Percentiles rank a stretch among this genome's conserved stretches.
phyloP scores from a whole-genome alignment of 2,797 vertebrate species.

The Brotula barbata region DNA sequence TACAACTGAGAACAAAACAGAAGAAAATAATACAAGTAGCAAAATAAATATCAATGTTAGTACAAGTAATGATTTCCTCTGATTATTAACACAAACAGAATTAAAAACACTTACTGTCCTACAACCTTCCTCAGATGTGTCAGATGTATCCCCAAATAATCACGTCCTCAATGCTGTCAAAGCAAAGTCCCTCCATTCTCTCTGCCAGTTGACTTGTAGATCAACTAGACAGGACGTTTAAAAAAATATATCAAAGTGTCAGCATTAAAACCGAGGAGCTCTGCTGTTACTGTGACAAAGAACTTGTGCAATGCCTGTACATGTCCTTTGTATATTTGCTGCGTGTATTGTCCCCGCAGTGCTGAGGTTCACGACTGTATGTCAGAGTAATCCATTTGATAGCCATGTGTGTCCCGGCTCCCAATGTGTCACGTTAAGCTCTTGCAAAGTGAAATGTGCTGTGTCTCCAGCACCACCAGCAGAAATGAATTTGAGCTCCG shows the following conservation, averaged over 20 bases:
- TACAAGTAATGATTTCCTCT: neutral
- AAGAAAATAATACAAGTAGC: neutral
- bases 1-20: neutral
- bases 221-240: slow-evolving; percentile 19
- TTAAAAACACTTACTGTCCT: slow-evolving; percentile 53
- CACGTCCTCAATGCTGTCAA: slow-evolving; percentile 39
- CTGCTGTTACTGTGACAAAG: slow-evolving; percentile 32
- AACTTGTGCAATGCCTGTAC: slow-evolving; percentile 36
- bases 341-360: slow-evolving; percentile 22
- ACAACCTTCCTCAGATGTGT: slow-evolving; percentile 29
- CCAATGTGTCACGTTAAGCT: slow-evolving; percentile 47
- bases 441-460: slow-evolving; percentile 63
- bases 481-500: slow-evolving; percentile 73
- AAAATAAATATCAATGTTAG: neutral
- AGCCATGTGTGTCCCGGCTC: slow-evolving; percentile 51
- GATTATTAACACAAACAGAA: too few species aligned
- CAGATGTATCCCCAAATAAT: slow-evolving; percentile 29
- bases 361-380: slow-evolving; percentile 40
- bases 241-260: slow-evolving; percentile 8
- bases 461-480: slow-evolving; percentile 56
- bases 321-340: slow-evolving; percentile 33
- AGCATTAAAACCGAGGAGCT: slow-evolving; percentile 24
- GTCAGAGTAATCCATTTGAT: slow-evolving; percentile 65
- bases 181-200: slow-evolving; percentile 6
- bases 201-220: slow-evolving; percentile 35